Base-by-base conservation (phyloP, 2,797 vertebrate genomes). In the Tarsius wallacei region DNA sequence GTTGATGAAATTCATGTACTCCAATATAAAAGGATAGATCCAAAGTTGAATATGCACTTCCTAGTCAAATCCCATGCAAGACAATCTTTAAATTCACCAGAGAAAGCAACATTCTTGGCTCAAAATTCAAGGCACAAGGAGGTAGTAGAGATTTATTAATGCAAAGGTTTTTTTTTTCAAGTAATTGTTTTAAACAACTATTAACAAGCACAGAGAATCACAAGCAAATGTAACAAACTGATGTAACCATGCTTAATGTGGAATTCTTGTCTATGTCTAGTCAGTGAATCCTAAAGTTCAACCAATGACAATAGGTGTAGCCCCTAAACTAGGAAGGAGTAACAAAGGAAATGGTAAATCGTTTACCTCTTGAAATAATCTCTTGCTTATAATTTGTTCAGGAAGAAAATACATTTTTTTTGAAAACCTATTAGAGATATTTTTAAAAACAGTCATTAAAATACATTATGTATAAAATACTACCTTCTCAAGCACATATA, bases 51-150 rank as follows among this genome's bases (percentile, higher is more conserved):
- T 31, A 49, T 61, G 16, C 4, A 80, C 26, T 87, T 88, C 82
- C 51, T 85, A 87, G 89, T 64, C 7, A 83, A 87, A 93, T 81
- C 33, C 26, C 55, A 87, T 7, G n/a, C 47, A 17, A 89, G 31
- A 86, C 11, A n/a, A 91, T 4, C 61, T 84, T 91, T 70, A 96
- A 61, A n/a, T 78, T 85, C 70, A 93, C 24, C 70, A 91, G 49
- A 89, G 28, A 92, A 63, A 93, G 26, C 21, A 64, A 61, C 57
- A 11, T 64, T 90, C 59, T 68, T 26, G 59, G 82, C 24, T 96
- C 64, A 90, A 80, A 93, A 66, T 84, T 92, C 64, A 95, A 95
- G 55, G 88, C 78, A 92, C 42, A 92, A 90, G 82, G 36, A 92
- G 63, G 61, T 55, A 83, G 55, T 33, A 87, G n/a, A 71, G 59